Evolutionary conservation across 1,140 invertebrate species (phyloP).

Genomic region (Octopus bimaculoides): DNA sequence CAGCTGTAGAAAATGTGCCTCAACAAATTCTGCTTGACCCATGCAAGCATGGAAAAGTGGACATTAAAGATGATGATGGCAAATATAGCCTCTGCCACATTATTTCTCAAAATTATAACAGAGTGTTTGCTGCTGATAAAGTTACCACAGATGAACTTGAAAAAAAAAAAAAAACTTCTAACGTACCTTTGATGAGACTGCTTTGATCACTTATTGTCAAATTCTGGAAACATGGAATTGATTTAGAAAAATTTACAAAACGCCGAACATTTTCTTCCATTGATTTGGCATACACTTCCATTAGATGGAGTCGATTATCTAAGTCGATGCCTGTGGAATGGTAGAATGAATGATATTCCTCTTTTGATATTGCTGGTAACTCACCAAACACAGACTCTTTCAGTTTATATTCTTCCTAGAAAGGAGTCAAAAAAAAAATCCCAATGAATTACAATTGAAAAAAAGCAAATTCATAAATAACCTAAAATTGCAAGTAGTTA

Average conservation of each 20-base stretch:
- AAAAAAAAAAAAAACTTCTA: too few relatives aligned
- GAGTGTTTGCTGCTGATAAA: too few relatives aligned
- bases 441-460: background rate
- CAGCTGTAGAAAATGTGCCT: too few relatives aligned
- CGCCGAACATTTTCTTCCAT: slow-evolving; percentile 43
- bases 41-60: too few relatives aligned
- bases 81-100: too few relatives aligned
- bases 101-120: too few relatives aligned
- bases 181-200: slow-evolving; percentile 48
- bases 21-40: too few relatives aligned
- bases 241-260: slow-evolving; percentile 45
- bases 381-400: slow-evolving; percentile 38
- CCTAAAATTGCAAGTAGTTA: too few relatives aligned
- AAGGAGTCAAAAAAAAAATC: background rate
- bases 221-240: slow-evolving; percentile 45
- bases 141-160: too few relatives aligned
- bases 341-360: slow-evolving; percentile 46
- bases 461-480: background rate
- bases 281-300: slow-evolving; percentile 30
- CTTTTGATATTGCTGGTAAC: slow-evolving; percentile 33
- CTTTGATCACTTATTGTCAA: slow-evolving; percentile 47
- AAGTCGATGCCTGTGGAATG: slow-evolving; percentile 46
- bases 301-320: slow-evolving; percentile 39
- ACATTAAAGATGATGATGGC: too few relatives aligned
- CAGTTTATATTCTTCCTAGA: slow-evolving; percentile 33